phyloP scores from a whole-genome alignment of 30 jellyfish, hydroid and myxozoan genomes.

The Hydractinia symbiolongicarpus region DNA sequence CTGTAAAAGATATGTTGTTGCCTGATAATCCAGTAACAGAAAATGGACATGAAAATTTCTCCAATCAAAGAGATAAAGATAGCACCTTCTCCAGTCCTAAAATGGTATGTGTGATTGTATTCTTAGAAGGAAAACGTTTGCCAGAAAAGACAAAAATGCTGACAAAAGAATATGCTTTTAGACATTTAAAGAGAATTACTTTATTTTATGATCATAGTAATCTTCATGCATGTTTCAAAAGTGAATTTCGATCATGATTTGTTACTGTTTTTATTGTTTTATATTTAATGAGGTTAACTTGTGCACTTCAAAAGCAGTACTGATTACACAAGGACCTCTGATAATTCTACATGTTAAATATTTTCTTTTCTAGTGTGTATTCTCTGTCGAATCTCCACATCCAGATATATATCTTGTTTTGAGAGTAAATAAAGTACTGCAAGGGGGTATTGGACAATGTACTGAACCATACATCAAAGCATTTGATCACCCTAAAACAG shows the following conservation, averaged over 20 bases:
- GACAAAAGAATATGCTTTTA: too few relatives aligned
- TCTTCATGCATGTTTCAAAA: too few relatives aligned
- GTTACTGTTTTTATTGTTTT: too few relatives aligned
- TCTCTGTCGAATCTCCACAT: constrained; percentile 88
- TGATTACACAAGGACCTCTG: too few relatives aligned
- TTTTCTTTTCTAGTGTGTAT: constrained; percentile 60
- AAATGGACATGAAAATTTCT: constrained; percentile 9
- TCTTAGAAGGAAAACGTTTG: too few relatives aligned
- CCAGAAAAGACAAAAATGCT: too few relatives aligned
- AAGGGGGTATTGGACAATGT: constrained; percentile 96
- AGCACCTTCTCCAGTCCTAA: neutral
- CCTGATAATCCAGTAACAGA: neutral
- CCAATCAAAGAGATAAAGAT: constrained; percentile 5
- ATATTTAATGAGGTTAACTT: too few relatives aligned
- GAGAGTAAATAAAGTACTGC: constrained; percentile 81
- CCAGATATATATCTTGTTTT: constrained; percentile 75
- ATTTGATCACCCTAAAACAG: constrained; percentile 71
- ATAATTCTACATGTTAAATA: too few relatives aligned
- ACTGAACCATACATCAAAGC: constrained; percentile 93
- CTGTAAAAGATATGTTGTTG: constrained; percentile 37
- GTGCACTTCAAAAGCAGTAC: too few relatives aligned
- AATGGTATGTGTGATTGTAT: neutral
- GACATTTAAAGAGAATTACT: too few relatives aligned
- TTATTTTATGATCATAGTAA: too few relatives aligned
- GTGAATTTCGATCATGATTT: too few relatives aligned